Evolutionary conservation across 2,888 invertebrate species (phyloP).

Genomic region (Entomobrya multifasciata): DNA sequence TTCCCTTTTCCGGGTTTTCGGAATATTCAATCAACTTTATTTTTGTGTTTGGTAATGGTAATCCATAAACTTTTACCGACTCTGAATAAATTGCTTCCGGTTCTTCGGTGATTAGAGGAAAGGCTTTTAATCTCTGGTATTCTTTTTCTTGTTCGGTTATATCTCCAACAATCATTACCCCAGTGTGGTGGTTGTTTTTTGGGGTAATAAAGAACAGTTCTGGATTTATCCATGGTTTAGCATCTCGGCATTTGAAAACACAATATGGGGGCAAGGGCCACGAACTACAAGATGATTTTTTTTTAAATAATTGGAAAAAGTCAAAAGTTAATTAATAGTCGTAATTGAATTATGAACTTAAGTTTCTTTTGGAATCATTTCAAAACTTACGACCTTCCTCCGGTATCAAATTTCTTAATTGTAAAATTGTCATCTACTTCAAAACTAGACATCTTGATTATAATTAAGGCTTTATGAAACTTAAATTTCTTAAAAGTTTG

Average conservation of each 20-base stretch:
- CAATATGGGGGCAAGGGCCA: constrained; percentile 66
- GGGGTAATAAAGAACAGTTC: constrained; percentile 9
- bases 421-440: not conserved
- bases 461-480: not conserved
- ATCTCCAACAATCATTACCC: constrained; percentile 32
- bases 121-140: not conserved
- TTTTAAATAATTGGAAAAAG: too few species aligned
- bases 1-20: constrained; percentile 50
- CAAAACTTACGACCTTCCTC: constrained; percentile 33
- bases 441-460: not conserved
- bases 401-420: constrained; percentile 28
- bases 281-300: constrained; percentile 8
- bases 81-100: not conserved
- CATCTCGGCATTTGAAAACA: constrained; percentile 53
- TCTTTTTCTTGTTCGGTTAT: too few species aligned
- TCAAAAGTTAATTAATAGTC: too few species aligned
- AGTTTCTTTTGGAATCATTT: not conserved
- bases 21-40: constrained; percentile 50
- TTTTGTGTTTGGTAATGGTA: constrained; percentile 2
- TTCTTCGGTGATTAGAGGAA: not conserved
- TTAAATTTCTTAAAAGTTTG: too few species aligned
- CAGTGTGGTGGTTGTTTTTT: not conserved
- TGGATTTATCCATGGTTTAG: constrained; percentile 59
- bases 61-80: constrained; percentile 3
- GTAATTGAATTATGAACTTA: not conserved